Base-by-base conservation (phyloP, 2,888 invertebrate species). In the Leptothorax acervorum region DNA sequence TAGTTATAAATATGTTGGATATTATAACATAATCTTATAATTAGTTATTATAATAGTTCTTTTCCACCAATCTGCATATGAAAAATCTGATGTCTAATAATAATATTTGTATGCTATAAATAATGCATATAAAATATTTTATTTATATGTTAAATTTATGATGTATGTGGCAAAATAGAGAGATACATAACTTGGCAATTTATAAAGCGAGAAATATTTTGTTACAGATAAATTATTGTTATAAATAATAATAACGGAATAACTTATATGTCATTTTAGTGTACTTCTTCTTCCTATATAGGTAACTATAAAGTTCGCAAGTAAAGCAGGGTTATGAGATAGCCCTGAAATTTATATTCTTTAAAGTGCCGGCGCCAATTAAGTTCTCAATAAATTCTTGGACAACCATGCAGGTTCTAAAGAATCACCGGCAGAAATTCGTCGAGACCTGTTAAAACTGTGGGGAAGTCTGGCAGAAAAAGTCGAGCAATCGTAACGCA, bases 401-500 rank as follows among this genome's bases (percentile, higher is more conserved):
- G 11, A 28, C 28, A 23, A 62, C 23, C 23, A 23, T 23, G 0
- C 23, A 39, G 6, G 18, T 28, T 28, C 8, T 45, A 53, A 76
- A 75, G 18, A 15, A 53, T 75, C 11, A 31, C 28, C 31, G 63
- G 57, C 12, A 3, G n/a, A 6, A 15, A 57, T 39, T 60, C 42
- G 28, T 55, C 35, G 73, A 83, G 73, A 68, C 68, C 71, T 83
- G 48, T 73, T 85, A 78, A 82, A 79, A 70, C 23, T n/a, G 60
- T 60, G 35, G 57, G 83, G 18, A 51, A 73, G 60, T 65, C 42
- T 63, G 60, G 62, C 42, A 84, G 73, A 90, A 87, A 83, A 89
- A 85, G 83, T 88, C 82, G 84, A 88, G 88, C 85, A 84, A 85
- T 88, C 82, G 83, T 57, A 60, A 85, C 60, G 71, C 48, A 48